These are phyloP conservation scores for Euphydryas editha DNA, from an alignment of 2,888 invertebrate genomes.

Conservation along the genomic window DNA sequence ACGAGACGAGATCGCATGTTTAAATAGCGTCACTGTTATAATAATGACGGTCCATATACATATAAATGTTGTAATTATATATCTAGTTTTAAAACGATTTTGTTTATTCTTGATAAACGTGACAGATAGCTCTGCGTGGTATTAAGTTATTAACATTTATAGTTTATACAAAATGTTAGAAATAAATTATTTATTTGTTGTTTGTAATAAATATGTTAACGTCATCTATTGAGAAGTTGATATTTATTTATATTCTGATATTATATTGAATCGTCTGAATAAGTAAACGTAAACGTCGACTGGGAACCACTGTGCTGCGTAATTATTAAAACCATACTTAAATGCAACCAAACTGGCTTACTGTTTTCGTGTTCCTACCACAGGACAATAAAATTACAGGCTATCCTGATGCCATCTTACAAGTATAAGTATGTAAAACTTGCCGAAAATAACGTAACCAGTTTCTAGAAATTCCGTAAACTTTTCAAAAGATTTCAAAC, in stretches of 20 bases:
- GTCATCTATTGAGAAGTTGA: slow-evolving; percentile 4
- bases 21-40: slow-evolving; percentile 7
- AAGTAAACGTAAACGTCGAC: slow-evolving; percentile 35
- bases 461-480: slow-evolving; percentile 2
- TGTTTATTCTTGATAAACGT: slow-evolving; percentile 4
- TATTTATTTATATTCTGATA: slow-evolving; percentile 44
- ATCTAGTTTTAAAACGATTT: not conserved
- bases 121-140: slow-evolving; percentile 5
- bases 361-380: slow-evolving; percentile 42
- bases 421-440: not conserved
- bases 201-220: slow-evolving; percentile 4
- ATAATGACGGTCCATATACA: slow-evolving; percentile 7
- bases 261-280: slow-evolving; percentile 52
- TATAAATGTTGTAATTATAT: slow-evolving; percentile 9
- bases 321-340: slow-evolving; percentile 64
- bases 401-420: slow-evolving; percentile 43
- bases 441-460: not conserved
- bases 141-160: slow-evolving; percentile 4
- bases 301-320: slow-evolving; percentile 55
- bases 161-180: not conserved
- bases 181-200: slow-evolving; percentile 2
- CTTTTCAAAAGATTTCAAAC: slow-evolving; percentile 8
- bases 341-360: slow-evolving; percentile 58
- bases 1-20: not conserved
- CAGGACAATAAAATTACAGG: slow-evolving; percentile 58